Conservation (phyloP, 2,113 vertebrate genomes). For the Sturnira hondurensis region DNA sequence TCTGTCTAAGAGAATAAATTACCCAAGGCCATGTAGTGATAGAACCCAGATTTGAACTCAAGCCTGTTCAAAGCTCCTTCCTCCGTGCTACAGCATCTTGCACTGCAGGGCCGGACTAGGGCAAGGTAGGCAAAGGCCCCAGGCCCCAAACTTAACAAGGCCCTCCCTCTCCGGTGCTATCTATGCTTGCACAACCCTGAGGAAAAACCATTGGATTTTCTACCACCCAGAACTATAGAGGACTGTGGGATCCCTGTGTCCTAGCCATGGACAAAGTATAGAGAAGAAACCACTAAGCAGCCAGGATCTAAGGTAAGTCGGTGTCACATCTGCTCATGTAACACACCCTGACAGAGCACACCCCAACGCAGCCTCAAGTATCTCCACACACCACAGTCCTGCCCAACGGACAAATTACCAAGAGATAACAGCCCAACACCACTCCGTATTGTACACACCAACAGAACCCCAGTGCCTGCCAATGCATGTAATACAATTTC, state of each 20-base stretch:
- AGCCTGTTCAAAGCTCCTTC: not conserved
- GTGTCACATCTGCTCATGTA: not conserved
- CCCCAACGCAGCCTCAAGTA: not conserved
- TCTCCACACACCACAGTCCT: not conserved
- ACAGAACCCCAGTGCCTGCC: not conserved
- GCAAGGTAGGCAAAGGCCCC: not conserved
- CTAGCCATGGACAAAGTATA: not conserved
- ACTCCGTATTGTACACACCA: not conserved
- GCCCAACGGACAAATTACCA: not conserved
- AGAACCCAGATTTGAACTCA: not conserved
- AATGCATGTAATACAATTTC: not conserved
- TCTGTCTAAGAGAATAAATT: not conserved
- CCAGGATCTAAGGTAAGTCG: not conserved
- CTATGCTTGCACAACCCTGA: not conserved
- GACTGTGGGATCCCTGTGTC: not conserved
- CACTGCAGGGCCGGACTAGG: not conserved
- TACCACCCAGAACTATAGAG: not conserved
- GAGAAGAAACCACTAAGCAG: not conserved
- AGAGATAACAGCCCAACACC: not conserved
- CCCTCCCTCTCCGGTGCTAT: not conserved
- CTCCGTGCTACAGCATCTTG: not conserved
- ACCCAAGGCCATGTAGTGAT: not conserved
- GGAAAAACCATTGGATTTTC: not conserved
- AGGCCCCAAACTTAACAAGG: not conserved
- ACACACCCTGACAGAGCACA: not conserved